These are phyloP conservation scores for Panzeria rudis DNA, from an alignment of 2,888 invertebrate genomes.

Conservation along the genomic window DNA sequence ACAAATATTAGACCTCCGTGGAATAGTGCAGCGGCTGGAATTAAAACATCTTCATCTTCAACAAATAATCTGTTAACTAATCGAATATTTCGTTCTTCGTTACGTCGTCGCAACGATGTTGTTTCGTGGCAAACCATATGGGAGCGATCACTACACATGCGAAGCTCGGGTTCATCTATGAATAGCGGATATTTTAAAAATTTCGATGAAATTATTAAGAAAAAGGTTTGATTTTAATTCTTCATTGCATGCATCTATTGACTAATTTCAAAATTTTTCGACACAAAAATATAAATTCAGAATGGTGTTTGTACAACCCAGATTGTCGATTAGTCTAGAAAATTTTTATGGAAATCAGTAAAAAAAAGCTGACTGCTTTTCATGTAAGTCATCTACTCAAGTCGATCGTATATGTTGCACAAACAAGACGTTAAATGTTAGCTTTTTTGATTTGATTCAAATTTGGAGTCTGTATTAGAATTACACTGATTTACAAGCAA, in stretches of 20 bases:
- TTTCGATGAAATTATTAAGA: constrained; percentile 80
- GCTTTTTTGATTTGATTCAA: too few species aligned
- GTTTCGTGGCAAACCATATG: constrained; percentile 81
- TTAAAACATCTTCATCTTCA: constrained; percentile 24
- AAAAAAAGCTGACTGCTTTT: too few species aligned
- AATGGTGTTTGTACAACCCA: too few species aligned
- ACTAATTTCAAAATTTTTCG: too few species aligned
- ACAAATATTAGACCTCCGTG: constrained; percentile 77
- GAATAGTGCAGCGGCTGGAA: constrained; percentile 76
- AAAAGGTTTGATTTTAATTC: constrained; percentile 78
- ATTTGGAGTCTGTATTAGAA: too few species aligned
- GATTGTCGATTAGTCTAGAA: too few species aligned
- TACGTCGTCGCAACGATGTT: constrained; percentile 80
- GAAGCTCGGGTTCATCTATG: constrained; percentile 74
- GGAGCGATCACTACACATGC: constrained; percentile 80
- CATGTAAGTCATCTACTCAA: too few species aligned
- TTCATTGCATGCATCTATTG: neutral
- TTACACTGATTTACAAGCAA: too few species aligned
- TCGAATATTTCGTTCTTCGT: constrained; percentile 78
- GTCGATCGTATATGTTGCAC: too few species aligned
- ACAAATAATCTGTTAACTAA: constrained; percentile 66
- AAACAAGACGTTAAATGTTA: too few species aligned
- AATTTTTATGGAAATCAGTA: too few species aligned
- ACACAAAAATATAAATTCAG: too few species aligned
- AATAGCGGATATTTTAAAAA: constrained; percentile 80